Conservation (phyloP, 2,113 vertebrate genomes). For the Apus apus region DNA sequence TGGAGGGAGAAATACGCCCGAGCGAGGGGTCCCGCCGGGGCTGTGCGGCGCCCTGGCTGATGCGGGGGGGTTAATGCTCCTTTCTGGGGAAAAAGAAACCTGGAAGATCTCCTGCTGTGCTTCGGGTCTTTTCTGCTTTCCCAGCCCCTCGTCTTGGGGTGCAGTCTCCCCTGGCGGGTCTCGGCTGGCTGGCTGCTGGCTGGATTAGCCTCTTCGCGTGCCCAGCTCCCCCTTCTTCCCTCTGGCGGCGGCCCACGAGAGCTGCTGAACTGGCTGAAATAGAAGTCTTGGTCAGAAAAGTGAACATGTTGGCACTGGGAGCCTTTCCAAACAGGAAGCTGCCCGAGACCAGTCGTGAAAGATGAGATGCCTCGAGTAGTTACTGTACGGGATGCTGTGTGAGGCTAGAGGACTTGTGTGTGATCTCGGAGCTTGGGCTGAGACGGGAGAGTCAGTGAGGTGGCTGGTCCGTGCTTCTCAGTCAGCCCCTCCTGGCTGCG, state of each 20-base stretch:
- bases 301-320: too few species aligned
- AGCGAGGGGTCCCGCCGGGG: neutral
- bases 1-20: neutral
- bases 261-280: neutral
- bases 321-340: neutral
- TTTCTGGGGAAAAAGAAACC: too few species aligned
- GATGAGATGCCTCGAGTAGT: neutral
- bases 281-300: too few species aligned
- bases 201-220: neutral
- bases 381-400: neutral
- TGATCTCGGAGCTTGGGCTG: neutral
- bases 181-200: neutral
- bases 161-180: neutral
- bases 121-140: fast-evolving
- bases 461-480: neutral
- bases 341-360: neutral
- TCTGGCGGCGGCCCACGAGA: neutral
- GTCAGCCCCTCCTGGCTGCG: neutral
- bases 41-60: neutral
- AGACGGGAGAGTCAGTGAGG: neutral
- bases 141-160: neutral
- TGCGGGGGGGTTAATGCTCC: fast-evolving
- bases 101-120: fast-evolving
- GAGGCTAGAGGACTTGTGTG: neutral
- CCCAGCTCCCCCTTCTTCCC: neutral